Conservation (phyloP, 2,797 vertebrate genomes). For the Danio choprae region DNA sequence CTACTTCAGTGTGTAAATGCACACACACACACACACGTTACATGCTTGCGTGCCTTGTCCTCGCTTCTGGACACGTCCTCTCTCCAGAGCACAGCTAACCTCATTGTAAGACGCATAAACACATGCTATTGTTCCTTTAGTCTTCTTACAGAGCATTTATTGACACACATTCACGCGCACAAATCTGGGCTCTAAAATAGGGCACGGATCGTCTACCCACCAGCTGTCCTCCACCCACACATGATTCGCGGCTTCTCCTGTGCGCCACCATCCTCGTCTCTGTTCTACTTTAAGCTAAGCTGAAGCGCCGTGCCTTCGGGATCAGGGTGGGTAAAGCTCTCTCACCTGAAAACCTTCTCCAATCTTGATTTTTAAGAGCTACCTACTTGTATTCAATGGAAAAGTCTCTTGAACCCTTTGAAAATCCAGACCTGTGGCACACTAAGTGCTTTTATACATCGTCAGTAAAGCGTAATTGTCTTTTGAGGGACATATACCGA, state of each 20-base stretch:
- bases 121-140: constrained; percentile 35
- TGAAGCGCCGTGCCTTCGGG: constrained; percentile 53
- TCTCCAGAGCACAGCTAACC: constrained; percentile 51
- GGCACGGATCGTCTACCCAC: constrained; percentile 14
- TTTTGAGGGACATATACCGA: background rate
- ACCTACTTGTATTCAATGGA: constrained; percentile 9
- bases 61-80: constrained; percentile 64
- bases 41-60: constrained; percentile 80
- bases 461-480: constrained; percentile 5
- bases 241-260: constrained; percentile 20
- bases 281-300: constrained; percentile 31
- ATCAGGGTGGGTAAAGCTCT: constrained; percentile 43
- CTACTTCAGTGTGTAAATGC: constrained; percentile 49
- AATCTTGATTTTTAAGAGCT: constrained; percentile 14
- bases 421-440: constrained; percentile 2
- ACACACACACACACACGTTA: constrained; percentile 45
- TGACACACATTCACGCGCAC: background rate
- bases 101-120: constrained; percentile 46
- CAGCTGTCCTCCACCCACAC: constrained; percentile 32
- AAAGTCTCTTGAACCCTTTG: background rate
- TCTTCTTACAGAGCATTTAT: constrained; percentile 44
- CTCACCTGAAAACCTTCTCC: constrained; percentile 17
- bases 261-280: background rate
- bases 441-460: constrained; percentile 5
- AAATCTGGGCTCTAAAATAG: constrained; percentile 32